A percentile compares a stretch with the other conserved stretches of the same genome.
phyloP scores from a whole-genome alignment of 2,888 invertebrate genomes.

The Drosophila setosimentum region DNA sequence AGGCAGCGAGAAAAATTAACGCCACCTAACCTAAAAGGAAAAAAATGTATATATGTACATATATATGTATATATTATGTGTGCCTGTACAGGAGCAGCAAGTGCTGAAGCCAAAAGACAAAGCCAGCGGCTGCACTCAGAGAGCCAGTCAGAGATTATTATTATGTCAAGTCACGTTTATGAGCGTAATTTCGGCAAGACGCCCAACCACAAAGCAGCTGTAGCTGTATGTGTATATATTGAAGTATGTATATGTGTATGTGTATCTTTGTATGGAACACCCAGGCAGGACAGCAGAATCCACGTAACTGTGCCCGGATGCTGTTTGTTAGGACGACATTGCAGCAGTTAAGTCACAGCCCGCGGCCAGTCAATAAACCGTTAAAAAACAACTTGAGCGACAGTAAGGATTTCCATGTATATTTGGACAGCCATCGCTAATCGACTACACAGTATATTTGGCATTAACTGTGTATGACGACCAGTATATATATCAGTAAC shows the following conservation, averaged over 20 bases:
- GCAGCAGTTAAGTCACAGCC: constrained; percentile 75
- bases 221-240: constrained; percentile 10
- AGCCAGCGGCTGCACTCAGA: constrained; percentile 61
- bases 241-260: constrained; percentile 1
- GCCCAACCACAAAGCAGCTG: constrained; percentile 43
- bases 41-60: constrained; percentile 15
- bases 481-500: background rate
- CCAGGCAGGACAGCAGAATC: constrained; percentile 3
- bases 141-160: constrained; percentile 81
- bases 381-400: constrained; percentile 71
- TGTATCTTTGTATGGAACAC: background rate
- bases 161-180: constrained; percentile 85
- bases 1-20: constrained; percentile 66
- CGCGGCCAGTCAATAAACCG: constrained; percentile 82
- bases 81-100: constrained; percentile 9
- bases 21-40: constrained; percentile 50
- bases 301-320: constrained; percentile 49
- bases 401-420: constrained; percentile 29
- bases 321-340: constrained; percentile 73
- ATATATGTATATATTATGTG: background rate
- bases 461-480: constrained; percentile 1
- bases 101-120: constrained; percentile 52
- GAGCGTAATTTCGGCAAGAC: constrained; percentile 81
- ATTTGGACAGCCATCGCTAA: constrained; percentile 32
- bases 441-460: constrained; percentile 9